These are phyloP conservation scores for Halyomorpha halys DNA, from an alignment of 1,140 invertebrate genomes.

Conservation along the genomic window DNA sequence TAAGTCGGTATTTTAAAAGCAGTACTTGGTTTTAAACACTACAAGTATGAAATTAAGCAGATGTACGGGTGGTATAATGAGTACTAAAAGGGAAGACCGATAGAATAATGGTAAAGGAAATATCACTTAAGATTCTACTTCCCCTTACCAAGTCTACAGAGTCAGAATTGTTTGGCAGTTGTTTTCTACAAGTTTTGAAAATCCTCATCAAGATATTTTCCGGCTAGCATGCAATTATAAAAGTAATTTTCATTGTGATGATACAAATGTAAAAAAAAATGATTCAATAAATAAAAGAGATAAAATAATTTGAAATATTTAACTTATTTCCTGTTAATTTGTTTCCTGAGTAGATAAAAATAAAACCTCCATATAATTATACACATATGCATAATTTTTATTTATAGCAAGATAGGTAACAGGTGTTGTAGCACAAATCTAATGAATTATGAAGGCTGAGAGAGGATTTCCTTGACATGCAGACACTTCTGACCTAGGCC, in stretches of 20 bases:
- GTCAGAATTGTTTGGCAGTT: slow-evolving; percentile 21
- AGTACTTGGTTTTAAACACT: too few relatives aligned
- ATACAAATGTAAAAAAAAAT: background rate
- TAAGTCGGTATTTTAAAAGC: too few relatives aligned
- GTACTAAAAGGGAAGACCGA: too few relatives aligned
- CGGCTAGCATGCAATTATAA: slow-evolving; percentile 34
- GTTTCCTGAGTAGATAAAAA: background rate
- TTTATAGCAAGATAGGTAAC: background rate
- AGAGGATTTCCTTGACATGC: slow-evolving; percentile 8
- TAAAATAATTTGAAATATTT: background rate
- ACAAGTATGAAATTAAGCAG: too few relatives aligned
- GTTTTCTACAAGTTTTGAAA: slow-evolving; percentile 37
- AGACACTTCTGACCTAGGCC: slow-evolving; percentile 19
- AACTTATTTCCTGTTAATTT: background rate
- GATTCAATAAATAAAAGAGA: background rate
- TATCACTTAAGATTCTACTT: slow-evolving; percentile 2
- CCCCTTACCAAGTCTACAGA: slow-evolving; percentile 29
- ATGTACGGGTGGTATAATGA: too few relatives aligned
- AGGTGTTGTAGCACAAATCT: too few relatives aligned
- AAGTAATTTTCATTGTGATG: background rate
- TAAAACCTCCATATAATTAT: background rate
- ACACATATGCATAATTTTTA: background rate
- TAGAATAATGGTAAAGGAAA: too few relatives aligned
- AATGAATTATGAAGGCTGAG: background rate
- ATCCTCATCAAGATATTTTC: slow-evolving; percentile 39